These are phyloP conservation scores for Nomada goodeniana DNA, from an alignment of 2,888 invertebrate species.

Conservation along the genomic window DNA sequence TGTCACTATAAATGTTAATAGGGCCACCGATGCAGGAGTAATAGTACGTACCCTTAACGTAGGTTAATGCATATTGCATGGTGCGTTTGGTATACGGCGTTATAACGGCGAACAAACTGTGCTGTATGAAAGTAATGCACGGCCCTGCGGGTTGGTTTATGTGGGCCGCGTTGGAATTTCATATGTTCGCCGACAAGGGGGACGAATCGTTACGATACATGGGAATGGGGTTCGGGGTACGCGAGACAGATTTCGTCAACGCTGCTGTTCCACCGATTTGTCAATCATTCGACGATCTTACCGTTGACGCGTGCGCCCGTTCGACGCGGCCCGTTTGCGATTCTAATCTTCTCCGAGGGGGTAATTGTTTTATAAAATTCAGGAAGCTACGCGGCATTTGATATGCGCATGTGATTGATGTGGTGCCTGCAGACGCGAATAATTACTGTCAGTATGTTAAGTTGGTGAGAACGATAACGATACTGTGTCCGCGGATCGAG, in stretches of 20 bases:
- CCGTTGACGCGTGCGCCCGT: not conserved
- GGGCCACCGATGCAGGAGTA: slow-evolving; percentile 33
- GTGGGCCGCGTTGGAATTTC: slow-evolving; percentile 41
- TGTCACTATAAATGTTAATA: slow-evolving; percentile 63
- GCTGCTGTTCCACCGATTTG: slow-evolving; percentile 28
- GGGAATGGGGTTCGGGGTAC: not conserved
- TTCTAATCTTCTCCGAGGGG: not conserved
- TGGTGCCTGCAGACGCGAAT: not conserved
- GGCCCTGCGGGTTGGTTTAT: not conserved
- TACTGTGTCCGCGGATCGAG: not conserved
- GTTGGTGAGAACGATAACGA: not conserved
- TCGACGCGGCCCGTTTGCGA: not conserved
- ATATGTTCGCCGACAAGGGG: slow-evolving; percentile 21
- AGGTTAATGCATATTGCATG: slow-evolving; percentile 59
- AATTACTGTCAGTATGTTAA: not conserved
- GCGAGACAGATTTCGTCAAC: slow-evolving; percentile 32
- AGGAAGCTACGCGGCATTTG: not conserved
- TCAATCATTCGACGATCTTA: slow-evolving; percentile 23
- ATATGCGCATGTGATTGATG: not conserved
- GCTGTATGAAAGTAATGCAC: slow-evolving; percentile 54
- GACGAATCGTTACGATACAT: not conserved
- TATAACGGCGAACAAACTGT: slow-evolving; percentile 50
- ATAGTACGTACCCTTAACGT: slow-evolving; percentile 55
- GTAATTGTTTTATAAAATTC: not conserved
- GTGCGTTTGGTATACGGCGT: slow-evolving; percentile 45